Base-by-base conservation (phyloP, 2,113 vertebrate species). In the Chaetodon trifascialis region DNA sequence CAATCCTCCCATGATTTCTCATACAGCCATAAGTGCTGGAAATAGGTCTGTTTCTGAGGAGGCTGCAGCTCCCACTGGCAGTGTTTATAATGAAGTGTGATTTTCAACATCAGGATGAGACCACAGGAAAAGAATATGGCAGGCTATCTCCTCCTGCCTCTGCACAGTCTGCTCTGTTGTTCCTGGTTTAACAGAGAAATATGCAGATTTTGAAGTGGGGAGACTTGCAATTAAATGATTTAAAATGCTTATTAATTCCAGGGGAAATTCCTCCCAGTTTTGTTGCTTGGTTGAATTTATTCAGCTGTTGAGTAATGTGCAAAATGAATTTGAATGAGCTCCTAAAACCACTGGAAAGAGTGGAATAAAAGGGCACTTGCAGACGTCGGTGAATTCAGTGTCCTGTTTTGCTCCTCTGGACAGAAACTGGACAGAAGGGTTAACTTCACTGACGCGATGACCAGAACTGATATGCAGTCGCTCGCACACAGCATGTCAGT, bases 21-120 rank as follows among this genome's bases (percentile, higher is more conserved):
- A 72, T 73, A n/a, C 38, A 49, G 68, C 36, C 38, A 56, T 88
- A 86, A 89, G 73, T 84, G 81, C 82, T 73, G 68, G 80, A 84
- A 86, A 90, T 80, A 36, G 58, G 75, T 77, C 64, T 86, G 76
- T 88, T 86, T 87, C 73, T 79, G 52, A 65, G 54, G 77, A 68
- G 79, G 79, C 30, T 65, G 82, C 51, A 54, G 47, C 60, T 92
- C 87, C 84, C 86, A 62, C 60, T 7, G 75, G 76, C 49, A 66
- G 25, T 74, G 79, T 88, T 87, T 73, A 81, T 90, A 93, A 92
- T 92, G 79, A 89, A 87, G 84, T 88, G 84, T 86, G 86, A 89
- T 92, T 90, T 90, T 82, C 73, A 73, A 36, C 55, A 34, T 88
- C 73, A 73, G 54, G 40, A 62, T 80, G 23, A 62, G 58, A 73